Conservation (phyloP, 2,113 vertebrate species). For the Naja naja region DNA sequence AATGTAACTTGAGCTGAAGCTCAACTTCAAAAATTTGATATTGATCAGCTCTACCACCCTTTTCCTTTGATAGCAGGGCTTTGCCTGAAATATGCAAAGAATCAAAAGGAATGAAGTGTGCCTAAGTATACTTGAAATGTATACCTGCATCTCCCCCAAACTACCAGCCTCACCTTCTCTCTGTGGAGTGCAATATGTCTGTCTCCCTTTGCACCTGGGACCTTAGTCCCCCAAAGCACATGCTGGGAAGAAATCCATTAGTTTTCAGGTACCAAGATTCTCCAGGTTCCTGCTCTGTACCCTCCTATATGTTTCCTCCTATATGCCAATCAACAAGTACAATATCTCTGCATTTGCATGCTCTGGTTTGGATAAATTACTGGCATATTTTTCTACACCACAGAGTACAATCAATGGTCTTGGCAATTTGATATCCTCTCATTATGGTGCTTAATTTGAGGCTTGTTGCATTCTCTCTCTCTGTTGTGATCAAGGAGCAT, state of each 20-base stretch:
- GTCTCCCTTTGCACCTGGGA: not conserved
- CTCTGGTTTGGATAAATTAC: not conserved
- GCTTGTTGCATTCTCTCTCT: not conserved
- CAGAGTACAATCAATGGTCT: not conserved
- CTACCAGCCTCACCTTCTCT: not conserved
- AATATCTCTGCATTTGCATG: not conserved
- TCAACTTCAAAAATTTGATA: not conserved
- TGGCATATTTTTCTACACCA: not conserved
- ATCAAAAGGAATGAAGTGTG: not conserved
- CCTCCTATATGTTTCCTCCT: not conserved
- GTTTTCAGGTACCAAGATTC: not conserved
- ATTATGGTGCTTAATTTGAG: not conserved
- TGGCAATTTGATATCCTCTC: not conserved
- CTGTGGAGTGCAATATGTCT: not conserved
- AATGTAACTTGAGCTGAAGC: not conserved
- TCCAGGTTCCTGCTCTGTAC: not conserved
- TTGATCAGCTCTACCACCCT: too few species aligned
- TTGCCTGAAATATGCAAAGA: not conserved
- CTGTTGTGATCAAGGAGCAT: not conserved
- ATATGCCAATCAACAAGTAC: not conserved
- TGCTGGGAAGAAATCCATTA: not conserved
- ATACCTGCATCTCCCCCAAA: not conserved
- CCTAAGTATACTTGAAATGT: not conserved
- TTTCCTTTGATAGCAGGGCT: not conserved
- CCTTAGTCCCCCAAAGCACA: not conserved